A percentile compares a stretch with the other conserved stretches of the same genome.
These are phyloP conservation scores for Mylabris phalerata DNA, from an alignment of 1,140 invertebrate species.

Conservation along the genomic window DNA sequence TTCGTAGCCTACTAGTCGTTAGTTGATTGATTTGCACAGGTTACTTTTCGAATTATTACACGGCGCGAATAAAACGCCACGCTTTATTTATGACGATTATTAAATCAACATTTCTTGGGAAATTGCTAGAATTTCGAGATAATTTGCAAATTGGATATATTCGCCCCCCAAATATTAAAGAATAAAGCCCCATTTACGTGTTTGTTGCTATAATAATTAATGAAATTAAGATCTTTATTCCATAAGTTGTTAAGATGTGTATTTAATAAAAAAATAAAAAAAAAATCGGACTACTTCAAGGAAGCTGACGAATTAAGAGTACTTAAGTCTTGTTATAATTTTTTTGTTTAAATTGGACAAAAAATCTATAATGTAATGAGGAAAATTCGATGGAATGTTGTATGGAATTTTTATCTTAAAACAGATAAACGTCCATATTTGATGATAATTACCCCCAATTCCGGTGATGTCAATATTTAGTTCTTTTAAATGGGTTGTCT, in stretches of 20 bases:
- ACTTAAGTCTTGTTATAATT: constrained; percentile 15
- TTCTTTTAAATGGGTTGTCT: constrained; percentile 13
- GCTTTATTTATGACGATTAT: not conserved
- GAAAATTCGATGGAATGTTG: too few species aligned
- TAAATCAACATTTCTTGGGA: constrained; percentile 7
- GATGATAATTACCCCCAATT: constrained; percentile 1
- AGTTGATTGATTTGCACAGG: not conserved
- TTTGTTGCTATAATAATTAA: constrained; percentile 2
- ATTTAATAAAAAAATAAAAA: not conserved
- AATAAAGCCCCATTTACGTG: not conserved
- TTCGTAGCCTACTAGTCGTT: too few species aligned
- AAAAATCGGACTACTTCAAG: constrained; percentile 5
- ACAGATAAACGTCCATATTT: too few species aligned
- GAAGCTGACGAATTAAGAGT: not conserved
- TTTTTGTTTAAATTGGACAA: too few species aligned
- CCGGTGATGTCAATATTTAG: constrained; percentile 9
- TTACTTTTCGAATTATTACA: not conserved
- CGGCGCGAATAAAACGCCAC: not conserved
- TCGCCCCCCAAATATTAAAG: too few species aligned
- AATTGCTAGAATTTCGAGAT: not conserved
- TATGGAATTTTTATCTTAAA: too few species aligned
- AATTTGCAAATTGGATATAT: too few species aligned
- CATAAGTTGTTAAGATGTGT: constrained; percentile 15
- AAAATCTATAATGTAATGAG: too few species aligned
- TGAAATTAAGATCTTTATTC: constrained; percentile 6